Evolutionary conservation across 2,113 vertebrate species (phyloP).

Genomic region (Merops nubicus): DNA sequence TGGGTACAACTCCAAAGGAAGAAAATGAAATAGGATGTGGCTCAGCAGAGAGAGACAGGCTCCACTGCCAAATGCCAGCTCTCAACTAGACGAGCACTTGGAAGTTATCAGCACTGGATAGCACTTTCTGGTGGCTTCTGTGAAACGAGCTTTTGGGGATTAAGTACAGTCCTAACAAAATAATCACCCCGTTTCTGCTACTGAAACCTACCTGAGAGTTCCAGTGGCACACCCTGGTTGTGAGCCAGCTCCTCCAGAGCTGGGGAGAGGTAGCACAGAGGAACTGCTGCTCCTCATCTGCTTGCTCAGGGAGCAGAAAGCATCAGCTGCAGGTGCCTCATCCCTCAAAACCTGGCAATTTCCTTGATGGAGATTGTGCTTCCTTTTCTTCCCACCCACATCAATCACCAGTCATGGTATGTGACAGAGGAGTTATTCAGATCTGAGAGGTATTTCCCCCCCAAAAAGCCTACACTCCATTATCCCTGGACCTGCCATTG

Average conservation of each 20-base stretch:
- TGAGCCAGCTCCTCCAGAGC: not conserved
- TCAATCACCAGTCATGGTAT: not conserved
- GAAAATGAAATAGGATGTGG: not conserved
- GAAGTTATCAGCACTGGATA: not conserved
- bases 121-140: not conserved
- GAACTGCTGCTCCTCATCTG: not conserved
- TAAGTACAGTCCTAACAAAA: not conserved
- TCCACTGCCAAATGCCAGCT: not conserved
- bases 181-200: not conserved
- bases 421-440: not conserved
- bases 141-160: not conserved
- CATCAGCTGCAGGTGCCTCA: not conserved
- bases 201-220: not conserved
- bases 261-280: accelerated
- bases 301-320: not conserved
- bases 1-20: not conserved
- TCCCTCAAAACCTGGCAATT: not conserved
- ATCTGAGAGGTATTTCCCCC: not conserved
- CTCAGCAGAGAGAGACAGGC: not conserved
- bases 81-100: not conserved
- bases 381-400: not conserved
- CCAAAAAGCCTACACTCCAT: not conserved
- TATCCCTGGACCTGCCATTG: not conserved
- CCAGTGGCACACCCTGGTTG: not conserved
- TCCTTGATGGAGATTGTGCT: not conserved